phyloP scores from a whole-genome alignment of 2,888 invertebrate species.

The Arctia plantaginis region DNA sequence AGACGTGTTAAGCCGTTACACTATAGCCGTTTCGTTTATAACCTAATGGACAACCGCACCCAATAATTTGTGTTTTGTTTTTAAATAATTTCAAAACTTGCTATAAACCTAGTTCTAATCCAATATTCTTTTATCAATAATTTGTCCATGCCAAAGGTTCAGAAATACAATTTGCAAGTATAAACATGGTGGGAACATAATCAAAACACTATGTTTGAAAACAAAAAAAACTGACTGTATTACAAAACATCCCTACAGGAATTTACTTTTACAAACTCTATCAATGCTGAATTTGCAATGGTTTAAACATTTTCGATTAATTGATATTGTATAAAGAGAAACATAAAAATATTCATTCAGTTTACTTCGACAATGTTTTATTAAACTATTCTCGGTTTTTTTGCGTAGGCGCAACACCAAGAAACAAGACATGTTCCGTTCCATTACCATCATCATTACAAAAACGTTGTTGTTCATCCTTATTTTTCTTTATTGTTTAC shows the following conservation, averaged over 20 bases:
- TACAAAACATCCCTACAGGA: not conserved
- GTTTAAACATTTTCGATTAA: too few species aligned
- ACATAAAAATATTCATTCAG: not conserved
- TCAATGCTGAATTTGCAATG: not conserved
- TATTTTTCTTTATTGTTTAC: not conserved
- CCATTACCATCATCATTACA: not conserved
- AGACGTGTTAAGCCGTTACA: too few species aligned
- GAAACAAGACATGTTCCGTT: not conserved
- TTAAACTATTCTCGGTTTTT: not conserved
- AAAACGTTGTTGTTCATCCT: not conserved
- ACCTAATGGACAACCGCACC: too few species aligned
- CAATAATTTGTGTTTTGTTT: too few species aligned
- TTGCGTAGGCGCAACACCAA: constrained; percentile 5
- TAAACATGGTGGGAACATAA: not conserved
- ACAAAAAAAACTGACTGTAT: not conserved
- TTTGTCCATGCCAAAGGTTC: too few species aligned
- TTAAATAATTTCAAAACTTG: too few species aligned
- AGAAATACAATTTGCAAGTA: not conserved
- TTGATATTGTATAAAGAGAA: not conserved
- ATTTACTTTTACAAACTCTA: not conserved
- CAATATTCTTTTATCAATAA: too few species aligned
- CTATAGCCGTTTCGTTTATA: too few species aligned
- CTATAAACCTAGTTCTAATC: too few species aligned
- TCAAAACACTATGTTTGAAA: not conserved
- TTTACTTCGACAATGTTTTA: not conserved